These are phyloP conservation scores for Drosophila gaucha DNA, from an alignment of 2,888 invertebrate species.

Conservation along the genomic window DNA sequence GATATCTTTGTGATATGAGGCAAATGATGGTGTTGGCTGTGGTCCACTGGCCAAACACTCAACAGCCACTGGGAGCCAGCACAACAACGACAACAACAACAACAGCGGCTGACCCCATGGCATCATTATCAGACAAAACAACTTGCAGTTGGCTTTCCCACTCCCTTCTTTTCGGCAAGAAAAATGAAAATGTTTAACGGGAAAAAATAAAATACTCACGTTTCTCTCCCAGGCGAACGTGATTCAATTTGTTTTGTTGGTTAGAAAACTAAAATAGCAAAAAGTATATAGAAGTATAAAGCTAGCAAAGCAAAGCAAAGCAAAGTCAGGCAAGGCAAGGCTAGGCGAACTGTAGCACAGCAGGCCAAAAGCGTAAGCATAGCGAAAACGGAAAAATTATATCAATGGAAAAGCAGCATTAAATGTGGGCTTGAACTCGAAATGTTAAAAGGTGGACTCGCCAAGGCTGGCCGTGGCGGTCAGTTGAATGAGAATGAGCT, in stretches of 20 bases:
- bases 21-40: constrained; percentile 65
- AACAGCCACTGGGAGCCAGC: constrained; percentile 46
- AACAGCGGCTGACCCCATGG: constrained; percentile 58
- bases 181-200: constrained; percentile 77
- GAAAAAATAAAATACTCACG: constrained; percentile 82
- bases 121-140: constrained; percentile 74
- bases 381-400: constrained; percentile 70
- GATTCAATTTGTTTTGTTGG: constrained; percentile 82
- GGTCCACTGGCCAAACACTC: constrained; percentile 61
- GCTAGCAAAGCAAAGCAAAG: constrained; percentile 42
- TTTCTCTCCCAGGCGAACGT: constrained; percentile 78
- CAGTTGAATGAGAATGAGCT: constrained; percentile 39
- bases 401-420: constrained; percentile 41
- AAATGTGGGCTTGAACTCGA: constrained; percentile 46
- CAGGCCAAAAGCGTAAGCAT: constrained; percentile 44
- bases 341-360: constrained; percentile 1
- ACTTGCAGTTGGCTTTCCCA: constrained; percentile 49
- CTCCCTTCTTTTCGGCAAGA: constrained; percentile 40
- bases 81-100: constrained; percentile 12
- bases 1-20: constrained; percentile 30
- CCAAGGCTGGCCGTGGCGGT: constrained; percentile 15
- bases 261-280: constrained; percentile 79
- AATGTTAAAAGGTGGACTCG: constrained; percentile 2
- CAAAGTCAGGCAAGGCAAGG: constrained; percentile 27
- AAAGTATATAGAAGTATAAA: constrained; percentile 59